These are phyloP conservation scores for Entosphenus tridentatus DNA, from an alignment of 2,113 vertebrate genomes.

Conservation along the genomic window DNA sequence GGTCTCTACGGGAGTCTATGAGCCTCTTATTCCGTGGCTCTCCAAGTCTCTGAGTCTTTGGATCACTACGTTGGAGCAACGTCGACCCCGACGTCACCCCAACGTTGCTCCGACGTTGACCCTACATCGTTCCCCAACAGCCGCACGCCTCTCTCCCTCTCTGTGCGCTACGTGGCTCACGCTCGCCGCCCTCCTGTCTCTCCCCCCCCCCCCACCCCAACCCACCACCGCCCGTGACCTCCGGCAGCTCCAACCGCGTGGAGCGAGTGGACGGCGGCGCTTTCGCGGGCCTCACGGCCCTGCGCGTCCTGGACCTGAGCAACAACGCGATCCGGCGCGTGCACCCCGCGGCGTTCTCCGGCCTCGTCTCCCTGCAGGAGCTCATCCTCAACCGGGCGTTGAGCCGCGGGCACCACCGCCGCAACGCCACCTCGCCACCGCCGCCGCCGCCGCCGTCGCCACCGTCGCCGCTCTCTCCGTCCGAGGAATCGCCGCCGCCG, in stretches of 20 bases:
- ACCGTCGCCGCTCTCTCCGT: not conserved
- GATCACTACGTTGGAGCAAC: too few relatives aligned
- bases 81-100: too few relatives aligned
- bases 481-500: not conserved
- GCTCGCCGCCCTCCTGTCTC: not conserved
- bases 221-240: not conserved
- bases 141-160: too few relatives aligned
- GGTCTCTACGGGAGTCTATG: too few relatives aligned
- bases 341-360: conserved; percentile 27
- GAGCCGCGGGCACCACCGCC: conserved; percentile 10
- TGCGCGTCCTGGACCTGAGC: conserved; percentile 50
- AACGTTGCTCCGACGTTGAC: too few relatives aligned
- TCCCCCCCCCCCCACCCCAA: not conserved
- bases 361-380: conserved; percentile 25
- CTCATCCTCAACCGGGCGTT: conserved; percentile 26
- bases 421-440: not conserved
- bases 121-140: too few relatives aligned
- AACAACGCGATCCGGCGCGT: conserved; percentile 36
- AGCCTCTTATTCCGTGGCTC: too few relatives aligned
- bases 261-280: conserved; percentile 24
- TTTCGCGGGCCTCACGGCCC: conserved; percentile 38
- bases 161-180: too few relatives aligned
- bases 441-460: not conserved
- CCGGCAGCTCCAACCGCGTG: conserved; percentile 30
- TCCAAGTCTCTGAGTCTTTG: too few relatives aligned